phyloP scores from a whole-genome alignment of 2,888 invertebrate species.

The Drosophila tripunctata region DNA sequence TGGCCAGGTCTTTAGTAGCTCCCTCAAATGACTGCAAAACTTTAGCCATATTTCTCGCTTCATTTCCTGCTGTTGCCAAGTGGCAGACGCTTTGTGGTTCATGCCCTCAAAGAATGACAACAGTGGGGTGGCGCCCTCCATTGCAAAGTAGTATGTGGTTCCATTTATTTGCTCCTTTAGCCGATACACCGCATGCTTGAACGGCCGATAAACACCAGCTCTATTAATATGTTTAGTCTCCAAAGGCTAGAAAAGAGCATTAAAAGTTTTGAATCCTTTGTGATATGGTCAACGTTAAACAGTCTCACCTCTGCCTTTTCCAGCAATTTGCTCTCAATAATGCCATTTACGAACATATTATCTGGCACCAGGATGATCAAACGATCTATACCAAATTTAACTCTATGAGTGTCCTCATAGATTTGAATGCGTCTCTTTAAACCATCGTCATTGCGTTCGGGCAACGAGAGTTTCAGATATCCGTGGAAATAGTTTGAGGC shows the following conservation, averaged over 20 bases:
- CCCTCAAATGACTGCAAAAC: slow-evolving; percentile 73
- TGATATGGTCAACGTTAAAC: too few species aligned
- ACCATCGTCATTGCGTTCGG: slow-evolving; percentile 59
- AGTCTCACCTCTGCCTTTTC: slow-evolving; percentile 59
- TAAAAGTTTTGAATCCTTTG: too few species aligned
- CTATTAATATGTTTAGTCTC: slow-evolving; percentile 65
- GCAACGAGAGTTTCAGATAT: slow-evolving; percentile 76
- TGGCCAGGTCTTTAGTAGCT: slow-evolving; percentile 68
- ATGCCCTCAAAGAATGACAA: slow-evolving; percentile 79
- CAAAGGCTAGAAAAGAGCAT: too few species aligned
- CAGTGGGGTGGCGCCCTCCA: slow-evolving; percentile 83
- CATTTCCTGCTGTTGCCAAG: slow-evolving; percentile 78
- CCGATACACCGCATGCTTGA: slow-evolving; percentile 78
- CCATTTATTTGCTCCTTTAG: slow-evolving; percentile 62
- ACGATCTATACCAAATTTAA: slow-evolving; percentile 72
- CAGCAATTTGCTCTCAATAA: slow-evolving; percentile 68
- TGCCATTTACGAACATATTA: slow-evolving; percentile 69
- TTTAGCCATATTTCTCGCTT: slow-evolving; percentile 79
- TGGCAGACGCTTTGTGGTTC: slow-evolving; percentile 59
- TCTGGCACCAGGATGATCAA: slow-evolving; percentile 80
- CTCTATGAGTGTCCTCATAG: slow-evolving; percentile 65
- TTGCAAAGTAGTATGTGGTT: slow-evolving; percentile 70
- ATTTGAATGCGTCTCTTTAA: slow-evolving; percentile 67
- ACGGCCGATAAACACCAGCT: slow-evolving; percentile 80
- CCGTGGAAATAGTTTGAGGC: slow-evolving; percentile 82